Base-by-base conservation (phyloP, 2,113 vertebrate genomes). In the Chaenogobius annularis region DNA sequence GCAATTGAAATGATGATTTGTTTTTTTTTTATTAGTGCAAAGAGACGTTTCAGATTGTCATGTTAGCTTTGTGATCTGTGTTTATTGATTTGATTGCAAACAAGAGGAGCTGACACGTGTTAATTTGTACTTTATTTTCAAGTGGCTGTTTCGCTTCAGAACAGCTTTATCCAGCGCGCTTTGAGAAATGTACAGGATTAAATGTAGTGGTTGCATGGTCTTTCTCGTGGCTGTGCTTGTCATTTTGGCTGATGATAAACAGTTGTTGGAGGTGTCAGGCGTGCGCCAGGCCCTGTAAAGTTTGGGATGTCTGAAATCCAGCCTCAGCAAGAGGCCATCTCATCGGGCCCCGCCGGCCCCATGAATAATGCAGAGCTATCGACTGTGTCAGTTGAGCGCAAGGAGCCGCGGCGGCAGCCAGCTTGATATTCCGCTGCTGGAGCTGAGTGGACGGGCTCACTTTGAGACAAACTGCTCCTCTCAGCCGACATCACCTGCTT, bases 291-390 rank as follows among this genome's bases (percentile, higher is more conserved):
- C 61, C 47, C 79, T 55, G 70, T 82, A 87, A 89, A 89, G 80
- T 85, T 85, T 83, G 84, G 81, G 76, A 82, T 80, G 47, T 82
- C 69, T 88, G 86, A 82, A 89, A 90, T 78, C 83, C 80, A 88
- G 83, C 70, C 86, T 88, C 80, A 69, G 83, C 31, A 84, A 86
- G 85, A 92, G 86, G 91, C 85, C 75, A 78, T 85, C 89, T 87
- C 84, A 77, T 80, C 81, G 72, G 61, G 68, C 73, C 81, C 84
- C 40, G 43, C 68, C 64, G 61, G 70, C 74, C 31, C 75, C 72
- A 91, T 92, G 90, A 92, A 92, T 92, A 85, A 92, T 92, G 89
- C 91, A 92, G 82, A 66, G 82, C 83, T 89, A 90, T 92, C 82
- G 91, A 91, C 89, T 83, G 88, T 87, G 87, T 90, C 90, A 87